These are phyloP conservation scores for Rotaria sp. DNA, from an alignment of 2,888 invertebrate genomes.

Conservation along the genomic window DNA sequence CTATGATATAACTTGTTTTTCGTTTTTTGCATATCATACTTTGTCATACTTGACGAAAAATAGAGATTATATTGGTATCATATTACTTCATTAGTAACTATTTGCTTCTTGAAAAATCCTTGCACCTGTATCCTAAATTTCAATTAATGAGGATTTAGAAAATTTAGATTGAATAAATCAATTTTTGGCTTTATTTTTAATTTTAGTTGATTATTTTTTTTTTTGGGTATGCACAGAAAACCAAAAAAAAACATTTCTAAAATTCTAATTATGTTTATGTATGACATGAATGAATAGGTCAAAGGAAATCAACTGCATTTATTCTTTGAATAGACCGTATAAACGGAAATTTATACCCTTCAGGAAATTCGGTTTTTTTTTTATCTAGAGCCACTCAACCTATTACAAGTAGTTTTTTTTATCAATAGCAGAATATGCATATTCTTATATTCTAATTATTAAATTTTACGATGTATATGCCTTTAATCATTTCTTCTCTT, in stretches of 20 bases:
- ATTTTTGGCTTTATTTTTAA: no score
- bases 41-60: background rate
- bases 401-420: background rate
- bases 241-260: no score
- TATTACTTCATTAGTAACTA: background rate
- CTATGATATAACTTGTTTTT: background rate
- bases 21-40: background rate
- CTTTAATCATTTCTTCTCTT: background rate
- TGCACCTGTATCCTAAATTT: background rate
- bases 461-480: background rate
- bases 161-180: background rate
- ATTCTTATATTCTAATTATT: background rate
- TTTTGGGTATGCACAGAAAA: no score
- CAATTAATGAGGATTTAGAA: background rate
- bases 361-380: background rate
- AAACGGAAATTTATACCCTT: background rate
- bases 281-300: background rate
- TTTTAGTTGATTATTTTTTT: no score
- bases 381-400: background rate
- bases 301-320: background rate
- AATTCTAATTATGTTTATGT: background rate
- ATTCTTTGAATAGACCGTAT: background rate
- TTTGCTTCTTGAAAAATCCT: background rate
- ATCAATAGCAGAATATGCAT: background rate
- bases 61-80: background rate